Evolutionary conservation across 53 echinoderm and acorn worm genomes (phyloP).

Genomic region (Echinarachnius parma): DNA sequence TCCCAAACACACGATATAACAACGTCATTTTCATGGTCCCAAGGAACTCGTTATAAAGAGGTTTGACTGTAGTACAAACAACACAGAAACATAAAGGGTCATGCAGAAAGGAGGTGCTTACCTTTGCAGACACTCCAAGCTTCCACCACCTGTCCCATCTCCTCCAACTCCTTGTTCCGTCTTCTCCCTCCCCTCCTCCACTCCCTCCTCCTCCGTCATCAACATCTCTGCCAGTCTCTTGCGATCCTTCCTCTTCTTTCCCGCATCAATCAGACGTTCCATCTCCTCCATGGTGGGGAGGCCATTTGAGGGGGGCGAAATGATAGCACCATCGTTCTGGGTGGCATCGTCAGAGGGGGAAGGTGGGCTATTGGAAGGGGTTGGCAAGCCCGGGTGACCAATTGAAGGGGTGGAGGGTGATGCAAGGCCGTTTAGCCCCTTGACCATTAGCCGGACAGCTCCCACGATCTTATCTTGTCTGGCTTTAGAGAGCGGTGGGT

Average conservation of each 20-base stretch:
- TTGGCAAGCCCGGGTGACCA: too few relatives aligned
- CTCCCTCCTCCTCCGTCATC: background rate
- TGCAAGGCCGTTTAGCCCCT: background rate
- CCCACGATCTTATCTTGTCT: background rate
- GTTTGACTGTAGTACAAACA: background rate
- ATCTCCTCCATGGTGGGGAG: constrained; percentile 8
- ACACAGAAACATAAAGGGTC: background rate
- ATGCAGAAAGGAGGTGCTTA: background rate
- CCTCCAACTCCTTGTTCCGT: background rate
- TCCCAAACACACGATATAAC: too few relatives aligned
- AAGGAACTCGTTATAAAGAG: too few relatives aligned
- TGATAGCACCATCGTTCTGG: too few relatives aligned
- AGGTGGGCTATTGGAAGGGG: too few relatives aligned
- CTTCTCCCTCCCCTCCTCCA: too few relatives aligned
- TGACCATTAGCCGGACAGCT: background rate
- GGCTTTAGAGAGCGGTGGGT: background rate
- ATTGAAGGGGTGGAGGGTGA: too few relatives aligned
- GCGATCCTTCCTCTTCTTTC: background rate
- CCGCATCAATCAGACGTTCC: background rate
- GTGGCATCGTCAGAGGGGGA: too few relatives aligned
- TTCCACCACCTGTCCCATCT: background rate
- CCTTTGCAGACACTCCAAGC: background rate
- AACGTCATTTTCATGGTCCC: too few relatives aligned
- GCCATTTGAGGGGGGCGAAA: constrained; percentile 9
- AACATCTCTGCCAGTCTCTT: background rate